Conservation (phyloP, 2,797 vertebrate genomes). For the Myotis pilosus region DNA sequence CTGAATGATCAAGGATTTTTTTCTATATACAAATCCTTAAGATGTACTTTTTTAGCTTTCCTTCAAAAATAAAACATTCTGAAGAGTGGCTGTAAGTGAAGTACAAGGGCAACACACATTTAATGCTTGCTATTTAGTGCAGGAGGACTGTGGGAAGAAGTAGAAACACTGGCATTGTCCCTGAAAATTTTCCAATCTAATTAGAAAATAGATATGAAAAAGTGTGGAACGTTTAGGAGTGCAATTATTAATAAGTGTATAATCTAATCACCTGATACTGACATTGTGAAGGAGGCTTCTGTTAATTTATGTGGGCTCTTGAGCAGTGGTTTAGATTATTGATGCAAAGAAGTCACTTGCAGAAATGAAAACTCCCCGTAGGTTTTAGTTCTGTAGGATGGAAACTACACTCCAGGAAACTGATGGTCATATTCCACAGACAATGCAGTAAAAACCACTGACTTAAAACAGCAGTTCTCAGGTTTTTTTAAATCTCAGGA, state of each 20-base stretch:
- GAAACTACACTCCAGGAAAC: not conserved
- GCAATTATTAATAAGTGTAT: not conserved
- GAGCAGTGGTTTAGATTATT: not conserved
- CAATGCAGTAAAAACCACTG: not conserved
- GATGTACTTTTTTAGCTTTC: not conserved
- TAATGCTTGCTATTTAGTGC: not conserved
- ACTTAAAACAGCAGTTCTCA: not conserved
- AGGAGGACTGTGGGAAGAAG: not conserved
- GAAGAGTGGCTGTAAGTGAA: not conserved
- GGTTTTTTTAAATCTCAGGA: not conserved
- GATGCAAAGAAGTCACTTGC: constrained; percentile 10
- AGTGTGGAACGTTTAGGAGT: not conserved
- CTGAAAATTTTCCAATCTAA: not conserved
- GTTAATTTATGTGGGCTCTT: not conserved
- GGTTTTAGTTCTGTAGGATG: constrained; percentile 1
- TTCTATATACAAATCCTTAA: not conserved
- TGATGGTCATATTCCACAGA: not conserved
- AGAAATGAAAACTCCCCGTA: not conserved
- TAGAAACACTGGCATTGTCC: not conserved
- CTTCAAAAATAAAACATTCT: not conserved
- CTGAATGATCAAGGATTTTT: not conserved
- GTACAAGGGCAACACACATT: not conserved
- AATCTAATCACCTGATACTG: not conserved
- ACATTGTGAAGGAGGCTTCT: not conserved
- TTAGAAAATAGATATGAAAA: not conserved